Conservation (phyloP, 30 jellyfish, hydroid and myxozoan genomes). For the Pseudorhiza aurosa region DNA sequence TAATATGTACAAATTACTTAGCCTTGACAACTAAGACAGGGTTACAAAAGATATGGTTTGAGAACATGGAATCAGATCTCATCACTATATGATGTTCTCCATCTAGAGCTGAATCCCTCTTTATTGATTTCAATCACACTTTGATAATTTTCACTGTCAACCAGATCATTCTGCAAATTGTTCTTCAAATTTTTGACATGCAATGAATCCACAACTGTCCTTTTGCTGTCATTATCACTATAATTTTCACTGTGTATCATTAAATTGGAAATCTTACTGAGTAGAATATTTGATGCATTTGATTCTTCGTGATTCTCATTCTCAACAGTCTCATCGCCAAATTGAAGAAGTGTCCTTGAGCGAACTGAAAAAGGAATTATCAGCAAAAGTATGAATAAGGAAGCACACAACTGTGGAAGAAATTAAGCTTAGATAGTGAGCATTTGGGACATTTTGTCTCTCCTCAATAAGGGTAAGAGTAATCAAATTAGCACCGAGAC, state of each 20-base stretch:
- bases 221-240: constrained; percentile 12
- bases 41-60: too few species aligned
- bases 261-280: constrained; percentile 63
- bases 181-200: neutral
- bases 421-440: too few species aligned
- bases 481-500: too few species aligned
- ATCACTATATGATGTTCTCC: constrained; percentile 71
- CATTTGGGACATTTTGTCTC: too few species aligned
- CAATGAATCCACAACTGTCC: neutral
- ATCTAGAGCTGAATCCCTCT: constrained; percentile 30
- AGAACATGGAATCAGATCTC: constrained; percentile 42
- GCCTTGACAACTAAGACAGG: too few species aligned
- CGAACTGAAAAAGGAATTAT: constrained; percentile 84
- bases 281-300: constrained; percentile 54
- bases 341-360: constrained; percentile 80
- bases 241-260: constrained; percentile 27
- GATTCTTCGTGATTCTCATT: constrained; percentile 70
- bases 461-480: too few species aligned
- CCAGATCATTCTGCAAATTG: constrained; percentile 1
- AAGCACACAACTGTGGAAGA: too few species aligned
- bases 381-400: too few species aligned
- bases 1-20: too few species aligned
- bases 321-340: constrained; percentile 68
- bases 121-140: constrained; percentile 49
- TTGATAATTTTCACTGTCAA: constrained; percentile 20